Conservation (phyloP, 2,797 vertebrate genomes). For the Sus cebifrons region DNA sequence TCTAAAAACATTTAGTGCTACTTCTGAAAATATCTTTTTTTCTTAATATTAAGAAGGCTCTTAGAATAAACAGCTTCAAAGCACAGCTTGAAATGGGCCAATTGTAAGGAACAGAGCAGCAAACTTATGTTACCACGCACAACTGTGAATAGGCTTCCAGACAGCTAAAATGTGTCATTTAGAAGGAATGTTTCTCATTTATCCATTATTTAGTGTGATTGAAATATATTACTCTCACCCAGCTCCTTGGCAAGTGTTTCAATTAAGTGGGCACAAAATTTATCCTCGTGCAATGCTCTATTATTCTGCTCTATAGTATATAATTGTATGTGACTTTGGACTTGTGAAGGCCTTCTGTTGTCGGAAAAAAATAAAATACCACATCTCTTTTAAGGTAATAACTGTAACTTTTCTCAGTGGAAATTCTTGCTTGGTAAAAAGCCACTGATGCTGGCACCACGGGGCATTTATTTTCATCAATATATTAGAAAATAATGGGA, state of each 20-base stretch:
- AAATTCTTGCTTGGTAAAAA: slow-evolving; percentile 84
- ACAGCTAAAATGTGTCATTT: slow-evolving; percentile 82
- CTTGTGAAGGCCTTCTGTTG: slow-evolving; percentile 64
- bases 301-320: slow-evolving; percentile 77
- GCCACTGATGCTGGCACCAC: slow-evolving; percentile 22
- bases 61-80: slow-evolving; percentile 82
- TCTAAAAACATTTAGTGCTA: slow-evolving; percentile 66
- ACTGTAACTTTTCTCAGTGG: slow-evolving; percentile 79
- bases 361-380: slow-evolving; percentile 83
- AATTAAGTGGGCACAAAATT: slow-evolving; percentile 85
- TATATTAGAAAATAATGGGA: slow-evolving; percentile 66
- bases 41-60: slow-evolving; percentile 66
- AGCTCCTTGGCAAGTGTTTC: slow-evolving; percentile 84
- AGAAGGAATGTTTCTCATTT: slow-evolving; percentile 82
- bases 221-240: slow-evolving; percentile 83
- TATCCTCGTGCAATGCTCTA: slow-evolving; percentile 73
- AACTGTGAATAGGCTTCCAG: slow-evolving; percentile 79
- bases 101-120: slow-evolving; percentile 70
- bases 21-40: slow-evolving; percentile 62
- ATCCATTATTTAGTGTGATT: slow-evolving; percentile 82
- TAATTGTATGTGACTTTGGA: slow-evolving; percentile 80
- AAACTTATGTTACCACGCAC: slow-evolving; percentile 61
- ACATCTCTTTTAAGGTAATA: slow-evolving; percentile 83
- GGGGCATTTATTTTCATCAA: slow-evolving; percentile 69
- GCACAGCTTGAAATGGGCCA: slow-evolving; percentile 78